Evolutionary conservation across 2,888 invertebrate species (phyloP).

Genomic region (Bibio marci): DNA sequence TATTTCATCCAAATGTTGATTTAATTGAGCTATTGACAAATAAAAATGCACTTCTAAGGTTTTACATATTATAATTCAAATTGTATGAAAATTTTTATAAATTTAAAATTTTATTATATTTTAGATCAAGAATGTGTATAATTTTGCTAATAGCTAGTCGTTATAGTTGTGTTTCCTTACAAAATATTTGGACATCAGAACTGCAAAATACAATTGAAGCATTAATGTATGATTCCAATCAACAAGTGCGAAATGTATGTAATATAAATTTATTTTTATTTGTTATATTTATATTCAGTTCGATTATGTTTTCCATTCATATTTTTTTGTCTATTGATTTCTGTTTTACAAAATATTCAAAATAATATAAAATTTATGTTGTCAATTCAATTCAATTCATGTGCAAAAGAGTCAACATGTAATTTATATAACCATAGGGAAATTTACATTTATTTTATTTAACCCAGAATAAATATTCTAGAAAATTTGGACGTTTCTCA

Average conservation of each 20-base stretch:
- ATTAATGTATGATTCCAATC: slow-evolving; percentile 18
- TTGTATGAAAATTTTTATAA: background rate
- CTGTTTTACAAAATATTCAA: no score
- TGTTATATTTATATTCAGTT: no score
- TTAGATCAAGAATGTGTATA: slow-evolving; percentile 45
- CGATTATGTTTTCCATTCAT: no score
- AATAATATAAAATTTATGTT: no score
- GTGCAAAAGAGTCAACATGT: no score
- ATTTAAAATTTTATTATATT: background rate
- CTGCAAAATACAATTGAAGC: slow-evolving; percentile 20
- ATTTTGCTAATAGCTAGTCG: slow-evolving; percentile 52
- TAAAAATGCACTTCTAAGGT: slow-evolving; percentile 33
- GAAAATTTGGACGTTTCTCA: no score
- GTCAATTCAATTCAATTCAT: no score
- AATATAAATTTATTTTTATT: no score
- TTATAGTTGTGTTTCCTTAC: slow-evolving; percentile 45
- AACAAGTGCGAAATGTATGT: slow-evolving; percentile 17
- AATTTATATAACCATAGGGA: no score
- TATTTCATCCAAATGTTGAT: slow-evolving; percentile 35
- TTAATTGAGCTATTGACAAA: slow-evolving; percentile 39
- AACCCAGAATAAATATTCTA: no score
- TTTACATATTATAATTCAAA: background rate
- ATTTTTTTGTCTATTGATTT: no score
- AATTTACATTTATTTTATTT: no score
- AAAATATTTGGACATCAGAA: slow-evolving; percentile 21